Evolutionary conservation across 2,797 vertebrate species (phyloP).

Genomic region (Lepus oiostolus): DNA sequence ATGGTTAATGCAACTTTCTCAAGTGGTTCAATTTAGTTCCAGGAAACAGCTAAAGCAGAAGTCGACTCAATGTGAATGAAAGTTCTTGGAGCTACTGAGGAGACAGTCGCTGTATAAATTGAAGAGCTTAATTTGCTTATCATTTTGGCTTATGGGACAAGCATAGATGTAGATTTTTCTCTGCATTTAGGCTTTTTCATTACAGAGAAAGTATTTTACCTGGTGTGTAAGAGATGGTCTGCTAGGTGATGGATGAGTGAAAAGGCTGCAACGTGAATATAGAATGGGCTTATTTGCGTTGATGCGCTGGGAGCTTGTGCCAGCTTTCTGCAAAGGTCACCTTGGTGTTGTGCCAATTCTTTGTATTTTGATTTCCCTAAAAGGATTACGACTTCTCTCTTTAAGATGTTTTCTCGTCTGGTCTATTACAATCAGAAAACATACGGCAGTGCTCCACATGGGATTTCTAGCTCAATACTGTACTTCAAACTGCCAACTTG

Average conservation of each 20-base stretch:
- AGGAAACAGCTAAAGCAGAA: slow-evolving; percentile 40
- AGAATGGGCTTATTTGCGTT: slow-evolving; percentile 54
- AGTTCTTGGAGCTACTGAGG: not conserved
- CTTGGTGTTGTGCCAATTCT: not conserved
- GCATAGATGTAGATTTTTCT: not conserved
- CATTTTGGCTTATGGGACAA: not conserved
- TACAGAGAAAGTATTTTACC: slow-evolving; percentile 43
- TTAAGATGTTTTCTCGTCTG: slow-evolving; percentile 52
- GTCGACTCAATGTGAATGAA: slow-evolving; percentile 11
- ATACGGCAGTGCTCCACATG: not conserved
- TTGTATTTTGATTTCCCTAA: slow-evolving; percentile 51
- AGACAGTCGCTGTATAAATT: not conserved
- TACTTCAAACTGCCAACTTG: not conserved
- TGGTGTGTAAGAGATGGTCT: slow-evolving; percentile 30
- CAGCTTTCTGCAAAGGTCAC: slow-evolving; percentile 72
- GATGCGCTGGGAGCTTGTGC: not conserved
- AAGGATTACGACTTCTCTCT: not conserved
- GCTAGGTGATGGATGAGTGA: slow-evolving; percentile 64
- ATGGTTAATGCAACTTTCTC: slow-evolving; percentile 43
- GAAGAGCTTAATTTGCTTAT: not conserved
- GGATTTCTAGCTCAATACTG: slow-evolving; percentile 27
- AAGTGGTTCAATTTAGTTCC: slow-evolving; percentile 59
- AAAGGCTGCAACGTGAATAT: not conserved
- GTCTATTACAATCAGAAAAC: slow-evolving; percentile 56
- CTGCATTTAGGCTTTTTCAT: not conserved